Evolutionary conservation across 2,797 vertebrate genomes (phyloP), one percentile per base, ranked within the genome.

Genomic region (Sandelia bainsii): DNA sequence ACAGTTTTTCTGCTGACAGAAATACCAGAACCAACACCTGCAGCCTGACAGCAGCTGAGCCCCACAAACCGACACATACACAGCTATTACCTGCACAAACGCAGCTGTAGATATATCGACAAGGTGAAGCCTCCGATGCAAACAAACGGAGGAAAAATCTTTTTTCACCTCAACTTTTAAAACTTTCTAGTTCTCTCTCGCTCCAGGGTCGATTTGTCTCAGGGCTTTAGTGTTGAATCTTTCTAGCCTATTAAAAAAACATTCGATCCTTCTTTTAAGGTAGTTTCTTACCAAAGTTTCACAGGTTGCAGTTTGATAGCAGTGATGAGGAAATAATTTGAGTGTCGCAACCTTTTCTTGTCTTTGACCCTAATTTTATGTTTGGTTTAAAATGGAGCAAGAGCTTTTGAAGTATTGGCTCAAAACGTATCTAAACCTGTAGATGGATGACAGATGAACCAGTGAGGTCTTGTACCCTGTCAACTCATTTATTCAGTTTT

Each of bases 361-460:
- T 62, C 50, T 58, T 50, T 69, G 32, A 48, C 37, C 61, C 32
- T 0, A 22, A 10, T 54, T 58, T 51, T 16, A 25, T 2, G 1
- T 12, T 67, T 34, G 5, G 0, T 17, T 1, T 39, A 22, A 46
- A 22, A 4, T 8, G 5, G 46, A 6, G 56, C 40, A 16, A 1
- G 12, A 42, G 40, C 13, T 16, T 22, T 1, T 27, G 54, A 8
- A 2, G 13, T 32, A 17, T 39, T 39, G 0, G 13, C 58, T 57
- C 27, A 13, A 3, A 32, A 62, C 17, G 51, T 5, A 53, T 45
- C 52, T 5, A 23, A 45, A 22, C 13, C 45, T 12, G 10, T 6
- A 22, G 42, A 39, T 1, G 12, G 1, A 12, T 11, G 59, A 61
- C n/a, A 14, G 9, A 60, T n/a, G 10, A 29, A 45, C 37, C 37